phyloP scores from a whole-genome alignment of 2,797 vertebrate species.

The Graptemys geographica region DNA sequence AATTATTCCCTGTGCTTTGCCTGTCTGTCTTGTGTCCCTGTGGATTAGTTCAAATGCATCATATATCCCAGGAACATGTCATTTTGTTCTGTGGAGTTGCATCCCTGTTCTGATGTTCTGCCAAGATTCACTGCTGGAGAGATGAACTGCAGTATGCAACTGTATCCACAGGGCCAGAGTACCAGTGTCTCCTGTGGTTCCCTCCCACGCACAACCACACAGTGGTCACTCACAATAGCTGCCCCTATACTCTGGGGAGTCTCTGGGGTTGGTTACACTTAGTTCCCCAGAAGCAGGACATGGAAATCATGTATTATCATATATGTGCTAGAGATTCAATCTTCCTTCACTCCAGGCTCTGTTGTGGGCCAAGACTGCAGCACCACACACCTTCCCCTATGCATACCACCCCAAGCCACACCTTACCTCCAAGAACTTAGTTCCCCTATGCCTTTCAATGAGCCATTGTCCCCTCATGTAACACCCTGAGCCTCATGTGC shows the following conservation, averaged over 20 bases:
- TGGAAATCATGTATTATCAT: background rate
- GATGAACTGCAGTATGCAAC: background rate
- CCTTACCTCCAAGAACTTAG: background rate
- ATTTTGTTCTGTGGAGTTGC: background rate
- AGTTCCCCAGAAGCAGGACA: background rate
- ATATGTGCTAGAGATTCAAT: background rate
- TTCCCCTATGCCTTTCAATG: background rate
- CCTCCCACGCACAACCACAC: background rate
- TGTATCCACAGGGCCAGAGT: background rate
- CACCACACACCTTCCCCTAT: background rate
- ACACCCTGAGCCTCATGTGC: background rate
- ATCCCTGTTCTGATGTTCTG: background rate
- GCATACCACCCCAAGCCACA: background rate
- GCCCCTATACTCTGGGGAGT: accelerated
- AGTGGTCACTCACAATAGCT: background rate
- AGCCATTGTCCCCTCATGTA: background rate
- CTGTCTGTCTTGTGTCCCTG: background rate
- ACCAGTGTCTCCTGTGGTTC: background rate
- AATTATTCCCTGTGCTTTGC: background rate
- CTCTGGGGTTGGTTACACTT: background rate
- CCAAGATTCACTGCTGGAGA: background rate
- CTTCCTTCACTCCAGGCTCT: background rate
- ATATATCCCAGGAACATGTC: background rate
- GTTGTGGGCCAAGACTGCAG: background rate
- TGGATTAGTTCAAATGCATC: background rate